A percentile compares a stretch with the other conserved stretches of the same genome.
Conservation (phyloP, 2,113 vertebrate genomes). For the Cygnus atratus region DNA sequence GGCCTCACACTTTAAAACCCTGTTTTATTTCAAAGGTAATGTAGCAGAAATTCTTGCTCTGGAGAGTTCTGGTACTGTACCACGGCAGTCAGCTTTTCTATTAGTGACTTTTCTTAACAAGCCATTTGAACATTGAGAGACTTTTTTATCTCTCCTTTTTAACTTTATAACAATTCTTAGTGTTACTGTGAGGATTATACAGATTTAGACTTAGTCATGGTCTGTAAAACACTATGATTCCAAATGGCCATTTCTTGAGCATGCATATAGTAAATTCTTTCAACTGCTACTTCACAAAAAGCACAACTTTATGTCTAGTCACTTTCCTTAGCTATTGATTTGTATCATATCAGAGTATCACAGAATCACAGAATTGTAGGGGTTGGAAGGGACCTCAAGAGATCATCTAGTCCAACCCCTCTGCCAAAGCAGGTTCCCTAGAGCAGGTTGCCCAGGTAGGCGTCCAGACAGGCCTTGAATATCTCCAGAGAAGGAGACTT, state of each 20-base stretch:
- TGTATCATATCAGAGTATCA: too few species aligned
- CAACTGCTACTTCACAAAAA: neutral
- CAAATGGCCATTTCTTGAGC: neutral
- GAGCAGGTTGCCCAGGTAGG: too few species aligned
- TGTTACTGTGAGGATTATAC: neutral
- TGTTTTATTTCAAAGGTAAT: slow-evolving; percentile 3
- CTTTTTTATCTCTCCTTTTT: neutral
- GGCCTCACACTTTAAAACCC: neutral
- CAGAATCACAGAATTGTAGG: too few species aligned
- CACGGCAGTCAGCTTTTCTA: neutral
- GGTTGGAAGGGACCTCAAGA: too few species aligned
- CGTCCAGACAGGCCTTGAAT: too few species aligned
- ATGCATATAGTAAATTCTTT: neutral
- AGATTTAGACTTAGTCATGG: neutral
- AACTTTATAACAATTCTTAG: neutral
- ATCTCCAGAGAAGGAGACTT: too few species aligned
- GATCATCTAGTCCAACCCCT: too few species aligned
- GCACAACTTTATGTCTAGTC: accelerated
- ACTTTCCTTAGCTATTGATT: neutral
- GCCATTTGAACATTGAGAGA: neutral
- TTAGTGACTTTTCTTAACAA: neutral
- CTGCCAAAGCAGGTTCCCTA: too few species aligned
- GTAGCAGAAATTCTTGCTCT: neutral
- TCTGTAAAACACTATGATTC: neutral
- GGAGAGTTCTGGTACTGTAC: neutral